Evolutionary conservation across 2,888 invertebrate species (phyloP), one percentile per base, ranked within the genome.

Genomic region (Synergus gifuensis): DNA sequence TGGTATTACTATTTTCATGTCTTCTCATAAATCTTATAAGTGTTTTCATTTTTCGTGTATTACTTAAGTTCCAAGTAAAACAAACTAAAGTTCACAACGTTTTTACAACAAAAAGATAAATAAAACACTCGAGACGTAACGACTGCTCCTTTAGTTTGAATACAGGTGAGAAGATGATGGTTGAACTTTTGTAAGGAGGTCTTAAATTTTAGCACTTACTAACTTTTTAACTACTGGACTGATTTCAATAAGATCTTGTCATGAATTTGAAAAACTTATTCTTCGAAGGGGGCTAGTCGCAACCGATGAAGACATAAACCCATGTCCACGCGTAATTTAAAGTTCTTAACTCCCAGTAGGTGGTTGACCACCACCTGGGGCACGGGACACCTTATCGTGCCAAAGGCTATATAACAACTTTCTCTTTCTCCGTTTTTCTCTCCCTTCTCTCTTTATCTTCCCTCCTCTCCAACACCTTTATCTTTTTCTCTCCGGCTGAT

Each of bases 301-400:
- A 90, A 90, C 86, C 90, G 86, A 91, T 90, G 87, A 90, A 91
- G 91, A 91, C 90, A 86, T 89, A 89, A 89, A 89, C 88, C 88
- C 89, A 88, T 90, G 91, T 90, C 90, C 88, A 86, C 88, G 91
- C 89, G 90, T 92, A 92, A 92, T 92, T 92, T 92, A 91, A 88
- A 90, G 91, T 90, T 89, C 89, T 90, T 89, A 88, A 87, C 88
- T 89, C 92, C 78, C 92, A 90, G 92, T 91, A 89, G 92, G 92
- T 88, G 91, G 91, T 87, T 88, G 88, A 80, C 85, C 88, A 88
- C 91, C 91, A 89, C 92, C 91, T 84, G 91, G 87, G 89, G 91
- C 85, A 88, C 87, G 86, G 88, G 88, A 91, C 91, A 91, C 91
- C 91, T 91, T 88, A 90, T 88, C 88, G 88, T 83, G 88, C 88